Evolutionary conservation across 2,888 invertebrate genomes (phyloP).

Genomic region (Drepanosiphum platanoidis): DNA sequence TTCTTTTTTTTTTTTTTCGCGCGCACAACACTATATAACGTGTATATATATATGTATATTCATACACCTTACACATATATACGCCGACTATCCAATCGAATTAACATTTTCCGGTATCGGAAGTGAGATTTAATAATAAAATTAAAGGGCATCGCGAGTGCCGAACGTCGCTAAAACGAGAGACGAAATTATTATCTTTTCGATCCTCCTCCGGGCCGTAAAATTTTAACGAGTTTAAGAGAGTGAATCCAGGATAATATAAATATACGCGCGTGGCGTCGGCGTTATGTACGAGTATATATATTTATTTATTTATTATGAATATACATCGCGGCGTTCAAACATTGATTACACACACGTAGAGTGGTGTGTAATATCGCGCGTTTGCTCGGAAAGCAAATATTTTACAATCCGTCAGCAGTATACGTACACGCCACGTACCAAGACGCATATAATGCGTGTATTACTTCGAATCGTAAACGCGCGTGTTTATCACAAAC

Average conservation of each 20-base stretch:
- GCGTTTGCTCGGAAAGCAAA: background rate
- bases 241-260: background rate
- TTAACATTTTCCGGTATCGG: slow-evolving; percentile 52
- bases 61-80: too few relatives aligned
- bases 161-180: background rate
- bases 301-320: background rate
- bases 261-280: background rate
- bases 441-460: background rate
- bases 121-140: slow-evolving; percentile 34
- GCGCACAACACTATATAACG: background rate
- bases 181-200: background rate
- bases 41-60: background rate
- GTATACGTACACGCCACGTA: too few relatives aligned
- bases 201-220: background rate
- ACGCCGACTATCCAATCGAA: slow-evolving; percentile 38
- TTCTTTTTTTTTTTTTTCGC: background rate
- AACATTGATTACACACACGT: background rate
- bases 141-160: slow-evolving; percentile 2
- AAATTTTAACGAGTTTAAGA: background rate
- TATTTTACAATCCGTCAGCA: slow-evolving; percentile 11
- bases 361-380: background rate
- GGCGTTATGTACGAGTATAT: too few relatives aligned
- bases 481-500: background rate
- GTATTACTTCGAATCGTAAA: background rate
- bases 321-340: background rate